Evolutionary conservation across 2,113 vertebrate genomes (phyloP), one percentile per base, ranked within the genome.

Genomic region (Sula dactylatra): DNA sequence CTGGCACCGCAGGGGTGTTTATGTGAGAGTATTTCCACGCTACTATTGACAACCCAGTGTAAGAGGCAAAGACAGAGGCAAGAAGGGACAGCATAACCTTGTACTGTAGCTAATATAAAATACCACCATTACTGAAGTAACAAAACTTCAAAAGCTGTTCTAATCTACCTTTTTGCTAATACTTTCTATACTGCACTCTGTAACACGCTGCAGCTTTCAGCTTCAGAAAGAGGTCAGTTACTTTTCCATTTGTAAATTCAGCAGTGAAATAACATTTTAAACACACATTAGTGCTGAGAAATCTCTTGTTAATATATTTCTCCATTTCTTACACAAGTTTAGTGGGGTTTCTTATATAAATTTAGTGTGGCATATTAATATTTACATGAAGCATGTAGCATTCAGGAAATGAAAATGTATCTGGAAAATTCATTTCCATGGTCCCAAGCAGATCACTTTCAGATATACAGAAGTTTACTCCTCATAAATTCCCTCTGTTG

Each of bases 371-470:
- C 42, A 36, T 40, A 73, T 34, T 64, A 93, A 42, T 89, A 95
- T 88, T 89, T 91, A 81, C 62, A 71, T 20, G 44, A 87, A 73
- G 55, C 22, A 71, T 20, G 47, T 0, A 61, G 25, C 36, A 78
- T 26, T 76, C 86, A 86, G 91, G 88, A 94, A 96, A 87, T 88
- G 36, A 95, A 94, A 94, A 82, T 4, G 9, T 52, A 93, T 77
- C 70, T 91, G 94, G 81, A 94, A 96, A 96, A 95, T 80, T 88
- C n/a, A 96, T 82, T 95, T 95, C 64, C 74, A 85, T 0, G 11
- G 73, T 90, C 78, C 62, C 61, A 73, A 67, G 93, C 58, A 97
- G 88, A 95, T 87, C 44, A 42, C 50, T 93, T 93, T 81, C 59
- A 93, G 81, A 94, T 73, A 69, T 8, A 91, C 36, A 26, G 7